Evolutionary conservation across 1,140 invertebrate genomes (phyloP), one percentile per base, ranked within the genome.

Genomic region (Lepidurus apus): DNA sequence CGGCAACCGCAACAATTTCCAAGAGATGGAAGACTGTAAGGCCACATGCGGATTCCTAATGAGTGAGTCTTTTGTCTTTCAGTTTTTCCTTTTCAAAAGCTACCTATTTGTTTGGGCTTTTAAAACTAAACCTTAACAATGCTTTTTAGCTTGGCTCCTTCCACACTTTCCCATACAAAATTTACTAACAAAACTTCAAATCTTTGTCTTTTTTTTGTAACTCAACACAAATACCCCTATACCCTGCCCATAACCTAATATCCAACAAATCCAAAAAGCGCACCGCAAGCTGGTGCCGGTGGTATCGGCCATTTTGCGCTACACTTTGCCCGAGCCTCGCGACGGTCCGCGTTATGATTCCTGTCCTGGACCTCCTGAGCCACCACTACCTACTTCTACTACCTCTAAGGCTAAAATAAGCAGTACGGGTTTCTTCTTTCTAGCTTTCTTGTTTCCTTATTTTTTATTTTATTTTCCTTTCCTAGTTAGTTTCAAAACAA

Each of bases 1-100:
- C 65, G 94, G 94, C n/a, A 95, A 93, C 84, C 88, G 89, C 82
- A 97, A 97, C 84, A 96, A 95, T 86, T 97, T 96, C 86, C 86
- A 91, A 77, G 91, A 89, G 2, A 87, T 89, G 53, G 87, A 91
- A 43, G 93, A 96, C 82, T 96, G 95, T 83, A 88, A 88, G 73
- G 87, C 88, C 79, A 89, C 90, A n/a, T 96, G 94, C 81, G 84
- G 85, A 79, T 78, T 82, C 42, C 47, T 81, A 11, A 81, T 80
- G 79, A 82, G 84, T 84, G 81, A 80, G 80, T 53, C 10, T 9
- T 8, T 80, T 26, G 24, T 7, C n/a, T 34, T 42, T 79, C 53
- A 17, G 44, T 44, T 21, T 9, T 80, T 42, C n/a, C 26, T 77
- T 13, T 77, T 73, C 10, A 47, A 11, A 47, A 47, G 1, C 7